Percentiles rank a stretch among this genome's conserved stretches.
Evolutionary conservation across 2,113 vertebrate genomes (phyloP).

Genomic region (Glaucidium brasilianum): DNA sequence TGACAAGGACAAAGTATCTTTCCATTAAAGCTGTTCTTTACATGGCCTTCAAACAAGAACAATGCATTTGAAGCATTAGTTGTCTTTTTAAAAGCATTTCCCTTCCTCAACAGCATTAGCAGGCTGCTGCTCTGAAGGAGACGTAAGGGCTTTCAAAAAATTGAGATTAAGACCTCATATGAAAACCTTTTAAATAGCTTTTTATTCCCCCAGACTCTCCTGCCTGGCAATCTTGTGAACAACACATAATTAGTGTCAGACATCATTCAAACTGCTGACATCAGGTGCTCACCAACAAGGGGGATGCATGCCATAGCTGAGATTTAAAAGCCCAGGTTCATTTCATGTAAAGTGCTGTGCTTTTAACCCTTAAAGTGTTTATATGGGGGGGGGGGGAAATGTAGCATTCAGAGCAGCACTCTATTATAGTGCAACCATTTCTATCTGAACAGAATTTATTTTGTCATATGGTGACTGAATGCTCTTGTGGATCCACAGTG

Average conservation of each 20-base stretch:
- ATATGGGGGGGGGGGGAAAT: background rate
- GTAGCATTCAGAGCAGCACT: background rate
- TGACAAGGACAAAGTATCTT: background rate
- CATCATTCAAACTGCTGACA: constrained; percentile 35
- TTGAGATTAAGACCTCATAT: background rate
- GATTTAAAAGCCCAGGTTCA: constrained; percentile 43
- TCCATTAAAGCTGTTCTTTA: background rate
- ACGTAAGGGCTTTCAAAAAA: background rate
- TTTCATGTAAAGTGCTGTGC: background rate
- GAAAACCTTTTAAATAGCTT: constrained; percentile 53
- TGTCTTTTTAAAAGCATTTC: background rate
- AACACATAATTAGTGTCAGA: constrained; percentile 60
- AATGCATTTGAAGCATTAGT: background rate
- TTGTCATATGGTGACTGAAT: background rate
- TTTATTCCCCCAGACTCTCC: constrained; percentile 39
- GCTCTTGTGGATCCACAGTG: background rate
- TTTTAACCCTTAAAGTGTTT: constrained; percentile 43
- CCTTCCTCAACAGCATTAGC: background rate
- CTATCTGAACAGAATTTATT: background rate
- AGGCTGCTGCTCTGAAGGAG: background rate
- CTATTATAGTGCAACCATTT: background rate
- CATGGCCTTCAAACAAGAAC: background rate
- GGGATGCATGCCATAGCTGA: constrained; percentile 8
- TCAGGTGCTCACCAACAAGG: constrained; percentile 26
- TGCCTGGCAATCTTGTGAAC: constrained; percentile 44